Evolutionary conservation across 2,888 invertebrate genomes (phyloP).

Genomic region (Eristalis tenax): DNA sequence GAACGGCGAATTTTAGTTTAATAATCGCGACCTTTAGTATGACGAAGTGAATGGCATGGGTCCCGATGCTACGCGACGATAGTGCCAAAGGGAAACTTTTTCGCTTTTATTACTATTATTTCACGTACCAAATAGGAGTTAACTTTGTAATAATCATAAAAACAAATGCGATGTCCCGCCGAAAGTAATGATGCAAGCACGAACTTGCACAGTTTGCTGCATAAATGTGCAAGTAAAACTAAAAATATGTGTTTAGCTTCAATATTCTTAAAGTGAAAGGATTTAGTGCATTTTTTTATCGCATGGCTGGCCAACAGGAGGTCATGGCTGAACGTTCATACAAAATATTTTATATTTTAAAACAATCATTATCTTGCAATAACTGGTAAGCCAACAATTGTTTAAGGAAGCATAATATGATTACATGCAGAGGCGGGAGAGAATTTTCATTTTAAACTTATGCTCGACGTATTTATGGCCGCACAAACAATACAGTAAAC

Average conservation of each 20-base stretch:
- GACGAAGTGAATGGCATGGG: background rate
- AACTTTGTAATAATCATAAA: slow-evolving; percentile 69
- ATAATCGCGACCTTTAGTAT: slow-evolving; percentile 60
- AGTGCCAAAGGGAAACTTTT: slow-evolving; percentile 43
- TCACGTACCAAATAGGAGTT: slow-evolving; percentile 45
- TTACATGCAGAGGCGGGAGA: background rate
- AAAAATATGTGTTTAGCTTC: background rate
- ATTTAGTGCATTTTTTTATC: no score
- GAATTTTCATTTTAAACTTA: background rate
- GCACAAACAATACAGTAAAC: background rate
- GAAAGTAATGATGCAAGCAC: slow-evolving; percentile 64
- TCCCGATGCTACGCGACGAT: slow-evolving; percentile 19
- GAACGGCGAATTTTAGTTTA: slow-evolving; percentile 66
- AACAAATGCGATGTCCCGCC: slow-evolving; percentile 60
- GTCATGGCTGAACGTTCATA: no score
- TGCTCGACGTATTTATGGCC: background rate
- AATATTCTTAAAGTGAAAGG: background rate
- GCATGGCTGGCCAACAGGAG: no score
- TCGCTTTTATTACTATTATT: slow-evolving; percentile 43
- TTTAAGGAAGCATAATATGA: background rate
- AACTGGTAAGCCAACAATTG: background rate
- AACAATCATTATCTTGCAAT: background rate
- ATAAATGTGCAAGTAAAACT: slow-evolving; percentile 1
- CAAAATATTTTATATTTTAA: background rate
- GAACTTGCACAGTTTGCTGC: slow-evolving; percentile 45